Base-by-base conservation (phyloP, 2,113 vertebrate species). In the Cariama cristata region DNA sequence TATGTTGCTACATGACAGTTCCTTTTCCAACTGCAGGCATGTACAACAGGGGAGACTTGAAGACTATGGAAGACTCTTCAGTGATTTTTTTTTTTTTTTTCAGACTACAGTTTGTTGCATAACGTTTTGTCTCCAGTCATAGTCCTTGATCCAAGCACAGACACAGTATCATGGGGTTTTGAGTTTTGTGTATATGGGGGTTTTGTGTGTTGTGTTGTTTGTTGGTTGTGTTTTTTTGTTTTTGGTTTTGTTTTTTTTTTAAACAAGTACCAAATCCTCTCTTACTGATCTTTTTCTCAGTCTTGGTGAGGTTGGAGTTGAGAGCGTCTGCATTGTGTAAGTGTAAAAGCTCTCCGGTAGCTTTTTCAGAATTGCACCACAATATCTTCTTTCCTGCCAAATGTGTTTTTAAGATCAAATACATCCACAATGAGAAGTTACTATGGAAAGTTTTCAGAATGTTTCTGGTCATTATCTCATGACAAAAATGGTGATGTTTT, bases 391-490 rank as follows among this genome's bases (percentile, higher is more conserved):
- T 94, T 90, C 50, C 47, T 97, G 62, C 55, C 67, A 91, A 72
- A 64, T 26, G 21, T 40, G 63, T 90, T 97, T 94, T 88, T 89
- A 84, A 50, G 49, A 88, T 90, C 87, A 95, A 26, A 91, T 44
- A 20, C 68, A 56, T 88, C 24, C 68, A 67, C 53, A 79, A 18
- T 77, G 72, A 56, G 40, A 96, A 74, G 38, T 58, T 83, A 63
- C 56, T 33, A 35, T 83, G 91, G 87, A 71, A 69, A n/a, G 35
- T 94, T 93, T 96, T 84, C 38, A 93, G 85, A 92, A 90, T 53
- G 42, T 85, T 96, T 94, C 40, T 96, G 55, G 75, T 91, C 24
- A 52, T 24, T 92, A 73, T 88, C 88, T 96, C 49, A 33, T 64
- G 32, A 94, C 49, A 59, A 96, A 75, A 94, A 88, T 6, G 0